Evolutionary conservation across 2,113 vertebrate species (phyloP).

Genomic region (Microtus montanus): DNA sequence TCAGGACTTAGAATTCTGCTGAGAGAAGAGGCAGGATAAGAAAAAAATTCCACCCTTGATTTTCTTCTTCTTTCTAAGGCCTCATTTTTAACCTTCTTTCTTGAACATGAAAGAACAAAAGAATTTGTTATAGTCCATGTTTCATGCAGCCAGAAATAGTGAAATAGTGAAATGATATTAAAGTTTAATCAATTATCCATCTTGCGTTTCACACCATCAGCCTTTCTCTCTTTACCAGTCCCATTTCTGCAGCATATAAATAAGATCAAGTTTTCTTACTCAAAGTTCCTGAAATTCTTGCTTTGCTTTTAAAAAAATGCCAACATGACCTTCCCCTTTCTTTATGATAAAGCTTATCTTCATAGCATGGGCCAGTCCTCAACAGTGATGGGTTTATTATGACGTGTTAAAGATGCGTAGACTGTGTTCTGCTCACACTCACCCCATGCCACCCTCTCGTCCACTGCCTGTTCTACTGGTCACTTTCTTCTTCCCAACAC

Average conservation of each 20-base stretch:
- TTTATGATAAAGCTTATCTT: background rate
- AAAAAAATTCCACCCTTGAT: background rate
- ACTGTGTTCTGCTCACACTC: background rate
- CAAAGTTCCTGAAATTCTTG: background rate
- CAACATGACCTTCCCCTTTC: background rate
- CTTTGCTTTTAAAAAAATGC: background rate
- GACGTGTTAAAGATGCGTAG: too few species aligned
- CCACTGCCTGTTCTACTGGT: background rate
- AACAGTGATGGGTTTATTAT: background rate
- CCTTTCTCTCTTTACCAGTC: background rate
- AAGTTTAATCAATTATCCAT: background rate
- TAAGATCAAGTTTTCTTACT: constrained; percentile 9
- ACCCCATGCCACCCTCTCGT: background rate
- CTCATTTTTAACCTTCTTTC: background rate
- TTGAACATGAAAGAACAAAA: constrained; percentile 32
- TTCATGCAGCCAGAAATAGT: constrained; percentile 20
- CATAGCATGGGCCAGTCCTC: too few species aligned
- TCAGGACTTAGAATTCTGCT: constrained; percentile 1
- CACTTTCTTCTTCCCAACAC: background rate
- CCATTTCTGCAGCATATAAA: constrained; percentile 21
- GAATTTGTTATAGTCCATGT: constrained; percentile 37
- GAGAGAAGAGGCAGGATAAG: background rate
- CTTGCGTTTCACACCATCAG: constrained; percentile 29
- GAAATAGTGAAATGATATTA: constrained; percentile 29
- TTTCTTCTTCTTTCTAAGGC: background rate